A percentile compares a stretch with the other conserved stretches of the same genome.
These are phyloP conservation scores for Rhynchomys soricoides DNA, from an alignment of 2,113 vertebrate genomes.

Conservation along the genomic window DNA sequence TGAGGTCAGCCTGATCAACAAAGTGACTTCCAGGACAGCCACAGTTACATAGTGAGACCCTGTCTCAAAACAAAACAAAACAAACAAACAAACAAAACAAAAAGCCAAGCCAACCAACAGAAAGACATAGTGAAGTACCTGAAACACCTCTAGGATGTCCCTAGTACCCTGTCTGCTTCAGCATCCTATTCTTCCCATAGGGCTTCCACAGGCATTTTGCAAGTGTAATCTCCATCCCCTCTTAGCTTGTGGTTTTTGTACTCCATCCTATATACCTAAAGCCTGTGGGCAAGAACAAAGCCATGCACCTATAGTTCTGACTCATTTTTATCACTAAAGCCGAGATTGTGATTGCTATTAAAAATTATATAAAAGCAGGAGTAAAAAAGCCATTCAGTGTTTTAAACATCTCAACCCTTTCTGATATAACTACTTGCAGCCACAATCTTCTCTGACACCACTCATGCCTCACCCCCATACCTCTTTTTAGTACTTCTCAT, in stretches of 20 bases:
- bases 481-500: neutral
- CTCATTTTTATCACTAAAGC: neutral
- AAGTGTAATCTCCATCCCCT: neutral
- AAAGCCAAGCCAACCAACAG: neutral
- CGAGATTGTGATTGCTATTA: neutral
- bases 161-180: neutral
- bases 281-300: neutral
- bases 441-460: neutral
- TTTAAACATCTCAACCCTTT: neutral
- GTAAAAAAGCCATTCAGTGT: neutral
- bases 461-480: no score
- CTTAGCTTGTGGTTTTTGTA: neutral
- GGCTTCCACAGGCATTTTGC: neutral
- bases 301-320: neutral
- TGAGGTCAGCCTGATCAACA: neutral
- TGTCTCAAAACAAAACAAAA: neutral
- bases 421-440: neutral
- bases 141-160: neutral
- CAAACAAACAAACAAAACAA: neutral
- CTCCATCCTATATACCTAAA: neutral
- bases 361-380: neutral
- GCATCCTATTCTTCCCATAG: neutral
- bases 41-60: neutral
- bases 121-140: neutral
- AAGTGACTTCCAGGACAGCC: neutral